Evolutionary conservation across 2,113 vertebrate species (phyloP), one percentile per base, ranked within the genome.

Genomic region (Tetrax tetrax): DNA sequence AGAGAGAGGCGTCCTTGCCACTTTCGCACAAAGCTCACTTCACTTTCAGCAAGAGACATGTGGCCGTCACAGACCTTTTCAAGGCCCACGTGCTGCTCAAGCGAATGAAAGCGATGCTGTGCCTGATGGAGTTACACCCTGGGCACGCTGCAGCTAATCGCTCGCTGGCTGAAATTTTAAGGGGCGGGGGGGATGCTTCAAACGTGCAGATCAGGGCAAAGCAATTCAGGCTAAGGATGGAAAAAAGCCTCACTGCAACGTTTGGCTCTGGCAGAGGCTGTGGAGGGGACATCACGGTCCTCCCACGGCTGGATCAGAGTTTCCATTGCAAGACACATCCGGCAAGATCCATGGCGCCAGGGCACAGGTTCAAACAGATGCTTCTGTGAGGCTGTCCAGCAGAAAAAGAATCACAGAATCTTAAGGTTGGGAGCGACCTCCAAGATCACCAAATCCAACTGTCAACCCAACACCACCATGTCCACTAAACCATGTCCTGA

Each of bases 1-100:
- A 59, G 87, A 27, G 47, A 66, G 45, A 91, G 78, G 78, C 10
- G 57, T 79, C 74, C 93, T 88, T 83, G 83, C 90, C 92, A 92
- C 82, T 96, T 85, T 35, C 3, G 28, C 92, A 96, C 95, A 95
- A 95, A 95, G 96, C 94, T 95, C 96, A 72, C 87, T 96, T 82
- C 53, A 90, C 93, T 93, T 87, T 23, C 64, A 82, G 89, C 1
- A 1, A 93, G 95, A 85, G 72, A 82, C 91, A 64, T 87, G 89
- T 95, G 33, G 64, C 91, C 22, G 91, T 68, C 61, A 41, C 76
- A 85, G 94, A 41, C 33, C 79, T 91, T 90, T 85, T 75, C 95
- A 48, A 70, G 87, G 76, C 87, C 87, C 10, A 1, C 90, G 61
- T 56, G 28, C 85, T 83, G 72, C 4, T 93, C 29, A 3, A 31